Conservation (phyloP, 1,140 invertebrate genomes). For the Heliothis subflexa region DNA sequence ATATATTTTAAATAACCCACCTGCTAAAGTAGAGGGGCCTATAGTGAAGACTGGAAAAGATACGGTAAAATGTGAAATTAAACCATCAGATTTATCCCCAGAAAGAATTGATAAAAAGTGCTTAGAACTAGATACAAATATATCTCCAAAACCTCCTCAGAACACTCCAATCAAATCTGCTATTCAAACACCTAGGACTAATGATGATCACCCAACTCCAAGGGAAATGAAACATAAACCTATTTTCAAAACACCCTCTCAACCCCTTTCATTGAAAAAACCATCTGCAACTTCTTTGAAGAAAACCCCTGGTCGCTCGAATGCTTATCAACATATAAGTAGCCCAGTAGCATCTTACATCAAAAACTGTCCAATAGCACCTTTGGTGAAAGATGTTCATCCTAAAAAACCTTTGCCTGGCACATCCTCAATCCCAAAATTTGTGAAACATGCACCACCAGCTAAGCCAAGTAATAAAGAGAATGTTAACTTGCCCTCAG, state of each 20-base stretch:
- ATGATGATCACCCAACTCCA: slow-evolving; percentile 48
- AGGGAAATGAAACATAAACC: slow-evolving; percentile 49
- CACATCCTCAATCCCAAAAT: slow-evolving; percentile 64
- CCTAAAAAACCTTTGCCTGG: slow-evolving; percentile 66
- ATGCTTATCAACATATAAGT: slow-evolving; percentile 67
- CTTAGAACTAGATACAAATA: background rate
- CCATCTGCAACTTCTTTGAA: slow-evolving; percentile 53
- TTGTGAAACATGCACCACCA: slow-evolving; percentile 47
- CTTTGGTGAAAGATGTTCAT: slow-evolving; percentile 69
- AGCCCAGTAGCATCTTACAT: slow-evolving; percentile 77
- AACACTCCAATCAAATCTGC: slow-evolving; percentile 33
- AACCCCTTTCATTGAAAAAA: slow-evolving; percentile 58
- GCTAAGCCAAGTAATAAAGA: slow-evolving; percentile 64
- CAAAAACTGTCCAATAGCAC: slow-evolving; percentile 68
- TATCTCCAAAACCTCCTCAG: slow-evolving; percentile 20
- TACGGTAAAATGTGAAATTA: background rate
- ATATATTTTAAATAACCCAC: slow-evolving; percentile 64
- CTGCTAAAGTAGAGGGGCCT: slow-evolving; percentile 15
- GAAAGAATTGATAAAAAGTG: background rate
- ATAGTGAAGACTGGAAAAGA: slow-evolving; percentile 20
- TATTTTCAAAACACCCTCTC: slow-evolving; percentile 67
- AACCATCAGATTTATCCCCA: background rate
- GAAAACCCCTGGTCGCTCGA: slow-evolving; percentile 60
- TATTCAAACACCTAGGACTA: slow-evolving; percentile 19
- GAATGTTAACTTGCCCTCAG: slow-evolving; percentile 64